Evolutionary conservation across 2,113 vertebrate genomes (phyloP).

Genomic region (Blennius ocellaris): DNA sequence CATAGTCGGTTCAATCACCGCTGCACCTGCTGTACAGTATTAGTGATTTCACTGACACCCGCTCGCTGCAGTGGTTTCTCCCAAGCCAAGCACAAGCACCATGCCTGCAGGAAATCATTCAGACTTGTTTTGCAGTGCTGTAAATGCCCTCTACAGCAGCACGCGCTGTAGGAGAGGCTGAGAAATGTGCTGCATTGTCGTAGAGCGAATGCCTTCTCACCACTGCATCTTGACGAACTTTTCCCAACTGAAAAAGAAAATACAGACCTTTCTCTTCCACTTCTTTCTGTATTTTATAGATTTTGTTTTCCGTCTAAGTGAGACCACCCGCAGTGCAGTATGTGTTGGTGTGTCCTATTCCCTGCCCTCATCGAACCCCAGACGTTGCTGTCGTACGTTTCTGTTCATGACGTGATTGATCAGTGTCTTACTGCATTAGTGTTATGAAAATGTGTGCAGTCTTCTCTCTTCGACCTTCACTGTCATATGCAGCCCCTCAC

Average conservation of each 20-base stretch:
- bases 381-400: slow-evolving; percentile 37
- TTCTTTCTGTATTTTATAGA: slow-evolving; percentile 2
- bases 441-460: slow-evolving; percentile 63
- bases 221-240: not conserved
- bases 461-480: slow-evolving; percentile 53
- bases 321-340: slow-evolving; percentile 14
- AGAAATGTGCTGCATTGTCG: slow-evolving; percentile 15
- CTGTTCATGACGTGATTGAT: slow-evolving; percentile 56
- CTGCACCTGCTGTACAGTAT: slow-evolving; percentile 35
- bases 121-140: slow-evolving; percentile 11
- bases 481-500: slow-evolving; percentile 25
- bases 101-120: slow-evolving; percentile 37
- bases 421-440: slow-evolving; percentile 51
- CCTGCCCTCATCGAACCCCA: slow-evolving; percentile 25
- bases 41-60: slow-evolving; percentile 17
- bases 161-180: not conserved
- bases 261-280: not conserved
- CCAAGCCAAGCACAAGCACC: slow-evolving; percentile 9
- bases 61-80: slow-evolving; percentile 11
- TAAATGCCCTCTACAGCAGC: slow-evolving; percentile 12
- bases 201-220: slow-evolving; percentile 25
- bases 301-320: not conserved
- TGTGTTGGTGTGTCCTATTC: slow-evolving; percentile 29
- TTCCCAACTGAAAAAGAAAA: slow-evolving; percentile 13
- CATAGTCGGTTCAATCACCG: slow-evolving; percentile 39